Evolutionary conservation across 2,113 vertebrate genomes (phyloP), one percentile per base, ranked within the genome.

Genomic region (Festucalex cinctus): DNA sequence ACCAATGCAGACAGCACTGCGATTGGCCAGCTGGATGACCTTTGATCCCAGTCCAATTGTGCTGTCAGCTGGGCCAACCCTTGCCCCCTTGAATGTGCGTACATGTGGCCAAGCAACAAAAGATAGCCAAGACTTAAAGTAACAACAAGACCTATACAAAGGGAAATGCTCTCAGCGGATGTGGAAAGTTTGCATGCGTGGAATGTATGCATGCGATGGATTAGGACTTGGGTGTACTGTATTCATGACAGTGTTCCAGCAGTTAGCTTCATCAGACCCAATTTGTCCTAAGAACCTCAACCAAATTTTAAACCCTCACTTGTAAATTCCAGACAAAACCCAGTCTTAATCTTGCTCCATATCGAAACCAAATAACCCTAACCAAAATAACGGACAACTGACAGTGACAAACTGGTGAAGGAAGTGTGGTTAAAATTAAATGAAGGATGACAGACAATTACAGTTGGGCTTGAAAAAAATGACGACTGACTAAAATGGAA

Each of bases 1-100:
- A 75, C 70, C 65, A 69, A 56, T 59, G 63, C 74, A 82, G 75
- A 67, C 70, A 49, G 74, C 12, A 12, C 48, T 49, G 70, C 68
- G 85, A 89, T 89, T 89, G 86, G 88, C 80, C 73, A 59, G 78
- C 74, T 86, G 83, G 66, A 59, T 88, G 89, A 83, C 88, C 90
- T 88, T 76, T 89, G 87, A 75, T 72, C 83, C 83, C 57, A 7
- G 10, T 2, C 71, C 70, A 78, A 89, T 89, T 91, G 86, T 89
- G 76, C 68, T 80, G 78, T 81, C 87, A 84, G 85, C 82, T 87
- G 84, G 77, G 64, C 57, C 62, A 35, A 58, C 68, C 73, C 85
- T 46, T 74, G 83, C 83, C 78, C 75, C 63, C 48, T 44, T 51
- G 20, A 67, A 66, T 67, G 74, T 39, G 66, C 63, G 77, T 68